Percentiles rank a stretch among this genome's conserved stretches.
Conservation (phyloP, 2,888 invertebrate species). For the Notocelia uddmanniana region DNA sequence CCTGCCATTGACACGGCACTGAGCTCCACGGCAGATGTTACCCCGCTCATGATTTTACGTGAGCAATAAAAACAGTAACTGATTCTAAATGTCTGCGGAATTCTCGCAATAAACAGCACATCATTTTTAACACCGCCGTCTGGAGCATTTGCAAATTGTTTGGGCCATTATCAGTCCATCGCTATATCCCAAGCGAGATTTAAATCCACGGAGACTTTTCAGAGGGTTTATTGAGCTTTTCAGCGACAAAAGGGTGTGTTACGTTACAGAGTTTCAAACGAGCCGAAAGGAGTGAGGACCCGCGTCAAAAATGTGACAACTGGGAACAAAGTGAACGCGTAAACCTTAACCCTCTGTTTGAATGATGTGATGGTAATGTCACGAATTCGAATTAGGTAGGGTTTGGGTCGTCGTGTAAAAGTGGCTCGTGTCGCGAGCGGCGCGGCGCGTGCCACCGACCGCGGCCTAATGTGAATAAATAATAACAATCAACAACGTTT, state of each 20-base stretch:
- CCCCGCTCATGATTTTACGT: conserved; percentile 55
- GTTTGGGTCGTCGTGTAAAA: conserved; percentile 59
- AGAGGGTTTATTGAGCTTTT: conserved; percentile 43
- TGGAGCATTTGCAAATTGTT: conserved; percentile 41
- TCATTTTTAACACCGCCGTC: conserved; percentile 46
- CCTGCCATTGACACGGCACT: conserved; percentile 61
- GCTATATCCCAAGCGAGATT: conserved; percentile 41
- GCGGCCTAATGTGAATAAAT: conserved; percentile 63
- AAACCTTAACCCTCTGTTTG: conserved; percentile 59
- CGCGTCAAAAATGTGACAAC: conserved; percentile 49
- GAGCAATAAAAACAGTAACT: conserved; percentile 54
- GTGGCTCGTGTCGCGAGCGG: conserved; percentile 58
- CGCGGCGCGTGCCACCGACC: conserved; percentile 64
- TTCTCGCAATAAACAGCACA: conserved; percentile 50
- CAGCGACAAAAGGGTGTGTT: conserved; percentile 36
- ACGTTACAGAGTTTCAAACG: conserved; percentile 30
- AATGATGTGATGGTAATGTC: conserved; percentile 61
- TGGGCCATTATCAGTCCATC: conserved; percentile 38
- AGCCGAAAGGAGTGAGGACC: conserved; percentile 38
- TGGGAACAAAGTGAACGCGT: conserved; percentile 55
- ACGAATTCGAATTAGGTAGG: conserved; percentile 61
- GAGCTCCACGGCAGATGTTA: conserved; percentile 60
- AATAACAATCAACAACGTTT: conserved; percentile 53
- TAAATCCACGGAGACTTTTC: conserved; percentile 37
- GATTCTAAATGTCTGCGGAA: conserved; percentile 52